phyloP scores from a whole-genome alignment of 2,797 vertebrate genomes.

The Hapalemur alaotrensis region DNA sequence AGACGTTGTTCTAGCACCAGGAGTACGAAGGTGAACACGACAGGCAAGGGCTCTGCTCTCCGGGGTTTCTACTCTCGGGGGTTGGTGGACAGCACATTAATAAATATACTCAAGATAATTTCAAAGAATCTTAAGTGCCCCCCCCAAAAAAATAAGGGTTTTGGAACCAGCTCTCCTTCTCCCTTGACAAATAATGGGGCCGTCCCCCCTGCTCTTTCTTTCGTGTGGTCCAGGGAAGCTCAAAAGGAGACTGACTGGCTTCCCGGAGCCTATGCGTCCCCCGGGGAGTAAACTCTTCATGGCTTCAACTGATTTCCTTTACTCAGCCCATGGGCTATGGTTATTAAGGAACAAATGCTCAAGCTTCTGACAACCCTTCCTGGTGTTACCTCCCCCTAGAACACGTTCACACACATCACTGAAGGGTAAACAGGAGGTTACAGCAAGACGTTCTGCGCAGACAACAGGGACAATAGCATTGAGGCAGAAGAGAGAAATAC shows the following conservation, averaged over 20 bases:
- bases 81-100: neutral
- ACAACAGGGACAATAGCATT: neutral
- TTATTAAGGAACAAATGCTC: neutral
- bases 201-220: neutral
- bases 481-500: neutral
- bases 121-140: neutral
- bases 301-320: neutral
- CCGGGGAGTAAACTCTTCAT: neutral
- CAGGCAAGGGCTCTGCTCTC: neutral
- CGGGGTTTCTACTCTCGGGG: neutral
- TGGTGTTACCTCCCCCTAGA: neutral
- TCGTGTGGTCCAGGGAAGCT: neutral
- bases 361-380: neutral
- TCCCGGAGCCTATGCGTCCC: neutral
- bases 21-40: accelerated
- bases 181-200: neutral
- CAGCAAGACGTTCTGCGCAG: neutral
- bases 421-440: neutral
- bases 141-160: neutral
- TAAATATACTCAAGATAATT: neutral
- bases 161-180: neutral
- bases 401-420: neutral
- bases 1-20: neutral
- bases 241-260: conserved; percentile 23
- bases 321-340: neutral